A percentile compares a stretch with the other conserved stretches of the same genome.
phyloP scores from a whole-genome alignment of 2,113 vertebrate genomes.

The Copsychus sechellarum region DNA sequence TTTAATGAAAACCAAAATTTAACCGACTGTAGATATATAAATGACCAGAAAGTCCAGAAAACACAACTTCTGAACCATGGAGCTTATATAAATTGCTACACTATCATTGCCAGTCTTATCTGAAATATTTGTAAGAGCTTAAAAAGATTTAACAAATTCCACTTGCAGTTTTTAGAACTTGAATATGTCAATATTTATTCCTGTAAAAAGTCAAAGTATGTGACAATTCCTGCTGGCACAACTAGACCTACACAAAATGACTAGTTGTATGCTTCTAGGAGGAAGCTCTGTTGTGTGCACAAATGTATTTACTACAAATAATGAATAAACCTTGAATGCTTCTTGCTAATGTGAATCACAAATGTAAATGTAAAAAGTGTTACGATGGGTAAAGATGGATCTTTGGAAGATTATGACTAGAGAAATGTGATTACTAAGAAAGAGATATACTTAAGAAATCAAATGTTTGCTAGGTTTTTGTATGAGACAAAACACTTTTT shows the following conservation, averaged over 20 bases:
- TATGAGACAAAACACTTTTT: not conserved
- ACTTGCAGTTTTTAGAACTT: not conserved
- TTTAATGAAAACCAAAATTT: not conserved
- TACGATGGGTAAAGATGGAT: not conserved
- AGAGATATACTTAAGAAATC: not conserved
- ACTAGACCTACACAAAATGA: not conserved
- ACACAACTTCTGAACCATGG: not conserved
- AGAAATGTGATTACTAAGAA: not conserved
- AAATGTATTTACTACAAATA: not conserved
- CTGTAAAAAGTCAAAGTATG: not conserved
- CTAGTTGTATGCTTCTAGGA: not conserved
- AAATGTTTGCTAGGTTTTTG: not conserved
- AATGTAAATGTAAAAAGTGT: not conserved
- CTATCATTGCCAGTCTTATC: not conserved
- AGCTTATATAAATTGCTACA: not conserved
- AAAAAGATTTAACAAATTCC: not conserved
- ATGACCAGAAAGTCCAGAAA: not conserved
- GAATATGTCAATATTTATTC: not conserved
- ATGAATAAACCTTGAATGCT: not conserved
- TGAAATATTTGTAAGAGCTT: not conserved
- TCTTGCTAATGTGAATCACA: not conserved
- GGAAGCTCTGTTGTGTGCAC: not conserved
- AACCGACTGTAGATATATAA: not conserved
- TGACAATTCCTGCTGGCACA: not conserved
- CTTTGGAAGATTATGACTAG: not conserved